Conservation (phyloP, 2,113 vertebrate genomes). For the Platysternon megacephalum region DNA sequence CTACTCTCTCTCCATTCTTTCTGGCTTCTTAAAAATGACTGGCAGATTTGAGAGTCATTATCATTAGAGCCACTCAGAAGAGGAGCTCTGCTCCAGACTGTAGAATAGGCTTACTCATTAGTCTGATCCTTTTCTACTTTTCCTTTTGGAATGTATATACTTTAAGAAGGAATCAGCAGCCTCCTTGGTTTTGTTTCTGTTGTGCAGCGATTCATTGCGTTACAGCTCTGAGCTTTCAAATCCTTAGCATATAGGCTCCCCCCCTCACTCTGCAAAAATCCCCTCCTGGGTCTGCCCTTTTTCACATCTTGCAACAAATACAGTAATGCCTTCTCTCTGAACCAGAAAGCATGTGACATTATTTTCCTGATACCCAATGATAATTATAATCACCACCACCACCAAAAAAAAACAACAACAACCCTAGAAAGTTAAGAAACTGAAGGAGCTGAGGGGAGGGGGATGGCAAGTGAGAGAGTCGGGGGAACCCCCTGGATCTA, state of each 20-base stretch:
- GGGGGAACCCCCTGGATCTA: constrained; percentile 43
- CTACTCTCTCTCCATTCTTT: neutral
- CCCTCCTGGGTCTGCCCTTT: neutral
- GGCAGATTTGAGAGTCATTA: neutral
- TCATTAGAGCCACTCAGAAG: neutral
- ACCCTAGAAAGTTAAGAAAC: constrained; percentile 31
- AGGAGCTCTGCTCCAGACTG: neutral
- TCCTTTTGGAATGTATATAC: neutral
- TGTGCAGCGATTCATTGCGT: neutral
- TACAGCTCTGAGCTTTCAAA: neutral
- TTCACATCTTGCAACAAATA: neutral
- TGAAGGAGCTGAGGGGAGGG: neutral
- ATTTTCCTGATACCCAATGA: neutral
- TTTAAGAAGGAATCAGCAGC: neutral
- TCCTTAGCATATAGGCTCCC: neutral
- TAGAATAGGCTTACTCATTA: neutral
- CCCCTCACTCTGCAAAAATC: fast-evolving
- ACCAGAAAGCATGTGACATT: neutral
- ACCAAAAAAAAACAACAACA: neutral
- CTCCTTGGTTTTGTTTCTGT: fast-evolving
- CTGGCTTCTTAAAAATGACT: neutral
- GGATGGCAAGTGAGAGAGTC: neutral
- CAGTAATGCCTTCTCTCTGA: neutral
- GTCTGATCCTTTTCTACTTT: constrained; percentile 8
- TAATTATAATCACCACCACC: neutral